Conservation (phyloP, 2,113 vertebrate genomes). For the Dasyornis broadbenti region DNA sequence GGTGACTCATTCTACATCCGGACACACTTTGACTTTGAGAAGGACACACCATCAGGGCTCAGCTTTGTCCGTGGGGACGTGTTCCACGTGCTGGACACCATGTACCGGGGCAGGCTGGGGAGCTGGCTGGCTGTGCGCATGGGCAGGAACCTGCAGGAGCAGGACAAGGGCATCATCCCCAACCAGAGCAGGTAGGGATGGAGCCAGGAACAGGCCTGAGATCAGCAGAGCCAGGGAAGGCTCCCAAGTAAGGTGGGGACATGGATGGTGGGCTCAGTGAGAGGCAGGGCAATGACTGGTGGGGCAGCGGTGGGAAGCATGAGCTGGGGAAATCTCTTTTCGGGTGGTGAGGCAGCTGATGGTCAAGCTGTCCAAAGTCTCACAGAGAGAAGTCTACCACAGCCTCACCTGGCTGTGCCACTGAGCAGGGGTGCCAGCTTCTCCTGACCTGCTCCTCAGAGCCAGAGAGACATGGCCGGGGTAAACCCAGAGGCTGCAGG, state of each 20-base stretch:
- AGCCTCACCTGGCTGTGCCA: background rate
- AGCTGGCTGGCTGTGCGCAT: slow-evolving; percentile 88
- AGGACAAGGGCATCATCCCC: slow-evolving; percentile 91
- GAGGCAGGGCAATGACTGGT: background rate
- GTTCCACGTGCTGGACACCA: slow-evolving; percentile 92
- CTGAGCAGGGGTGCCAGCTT: rapidly evolving
- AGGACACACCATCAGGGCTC: slow-evolving; percentile 73
- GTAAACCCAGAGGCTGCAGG: background rate
- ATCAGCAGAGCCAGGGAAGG: background rate
- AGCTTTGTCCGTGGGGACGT: slow-evolving; percentile 88
- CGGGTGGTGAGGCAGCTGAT: background rate
- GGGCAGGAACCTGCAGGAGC: slow-evolving; percentile 86
- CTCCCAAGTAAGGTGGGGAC: background rate
- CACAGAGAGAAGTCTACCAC: background rate
- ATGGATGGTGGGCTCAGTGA: background rate
- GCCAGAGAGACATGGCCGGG: rapidly evolving
- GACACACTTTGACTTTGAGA: slow-evolving; percentile 90
- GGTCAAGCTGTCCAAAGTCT: background rate
- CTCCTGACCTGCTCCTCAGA: background rate
- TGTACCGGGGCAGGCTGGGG: slow-evolving; percentile 83
- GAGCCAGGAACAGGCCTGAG: background rate
- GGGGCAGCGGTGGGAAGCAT: rapidly evolving
- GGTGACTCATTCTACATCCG: slow-evolving; percentile 94
- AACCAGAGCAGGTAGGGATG: slow-evolving; percentile 79
- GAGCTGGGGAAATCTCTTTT: background rate